Base-by-base conservation (phyloP, 2,113 vertebrate genomes). In the Clarias macrocephalus region DNA sequence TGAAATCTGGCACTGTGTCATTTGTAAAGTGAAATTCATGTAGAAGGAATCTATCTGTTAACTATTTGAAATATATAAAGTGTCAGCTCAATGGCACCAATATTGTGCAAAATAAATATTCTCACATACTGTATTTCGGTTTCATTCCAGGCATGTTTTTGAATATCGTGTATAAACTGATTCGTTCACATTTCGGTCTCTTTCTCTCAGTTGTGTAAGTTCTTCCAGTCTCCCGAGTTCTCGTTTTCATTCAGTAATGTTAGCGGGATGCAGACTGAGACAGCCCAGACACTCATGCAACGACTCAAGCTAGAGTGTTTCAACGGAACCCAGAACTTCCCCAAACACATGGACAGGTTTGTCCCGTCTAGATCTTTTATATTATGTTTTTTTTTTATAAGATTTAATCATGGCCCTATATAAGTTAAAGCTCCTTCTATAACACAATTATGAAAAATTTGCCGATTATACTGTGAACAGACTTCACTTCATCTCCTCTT, bases 151-250 rank as follows among this genome's bases (percentile, higher is more conserved):
- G 30, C 10, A 28, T 80, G 54, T 37, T 37, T 30, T 37, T 9
- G 16, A 60, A 77, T 54, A 28, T 21, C 19, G 37, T 52, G 0
- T 87, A 73, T 42, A 2, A 87, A 10, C 30, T 56, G 48, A 48
- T 48, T 8, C 48, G 0, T 48, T 48, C 48, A 8, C 48, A 48
- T 86, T 60, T 86, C 9, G 88, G 57, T 28, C 33, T 62, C 11
- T 54, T n/a, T 70, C 33, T 81, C 86, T 21, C 66, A 95, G 94
- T 37, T 94, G 18, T 94, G 94, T 86, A 33, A 70, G 48, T 92
- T 91, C 88, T 91, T 89, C 66, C 75, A 30, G 52, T 77, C 65
- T n/a, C 60, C 86, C 5, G 65, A 90, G 16, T 91, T 92, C 85
- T 23, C 57, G 5, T 30, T 30, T 23, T 81, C 87, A 3, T 91